A percentile compares a stretch with the other conserved stretches of the same genome.
phyloP scores from a whole-genome alignment of 2,797 vertebrate genomes.

The Scolopax rusticola region DNA sequence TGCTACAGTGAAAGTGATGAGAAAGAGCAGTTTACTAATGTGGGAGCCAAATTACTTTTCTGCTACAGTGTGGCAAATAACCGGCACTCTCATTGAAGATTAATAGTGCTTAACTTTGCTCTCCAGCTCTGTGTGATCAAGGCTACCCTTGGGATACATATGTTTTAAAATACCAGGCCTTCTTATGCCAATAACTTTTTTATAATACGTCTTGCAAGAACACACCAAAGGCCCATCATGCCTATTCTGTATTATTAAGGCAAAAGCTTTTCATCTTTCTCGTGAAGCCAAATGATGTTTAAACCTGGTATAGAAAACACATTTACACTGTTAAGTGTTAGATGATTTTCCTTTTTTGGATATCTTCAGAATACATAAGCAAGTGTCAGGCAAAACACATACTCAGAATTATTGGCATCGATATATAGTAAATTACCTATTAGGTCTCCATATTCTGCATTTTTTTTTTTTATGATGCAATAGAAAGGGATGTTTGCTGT shows the following conservation, averaged over 20 bases:
- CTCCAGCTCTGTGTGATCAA: conserved; percentile 17
- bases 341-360: not conserved
- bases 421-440: not conserved
- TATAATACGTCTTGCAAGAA: not conserved
- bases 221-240: not conserved
- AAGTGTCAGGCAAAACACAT: not conserved
- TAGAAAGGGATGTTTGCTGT: not conserved
- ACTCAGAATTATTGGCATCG: not conserved
- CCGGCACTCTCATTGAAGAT: not conserved
- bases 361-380: not conserved
- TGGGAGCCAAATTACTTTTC: conserved; percentile 2
- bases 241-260: not conserved
- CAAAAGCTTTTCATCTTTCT: not conserved
- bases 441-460: not conserved
- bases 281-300: not conserved
- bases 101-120: conserved; percentile 27
- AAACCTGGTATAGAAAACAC: not conserved
- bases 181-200: conserved; percentile 11
- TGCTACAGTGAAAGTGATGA: not conserved
- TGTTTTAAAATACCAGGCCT: not conserved
- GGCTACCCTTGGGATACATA: not conserved
- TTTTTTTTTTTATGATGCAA: not conserved
- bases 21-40: not conserved
- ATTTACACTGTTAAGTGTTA: conserved; percentile 24
- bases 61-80: not conserved